Conservation (phyloP, 2,113 vertebrate species). For the Hystrix cristata region DNA sequence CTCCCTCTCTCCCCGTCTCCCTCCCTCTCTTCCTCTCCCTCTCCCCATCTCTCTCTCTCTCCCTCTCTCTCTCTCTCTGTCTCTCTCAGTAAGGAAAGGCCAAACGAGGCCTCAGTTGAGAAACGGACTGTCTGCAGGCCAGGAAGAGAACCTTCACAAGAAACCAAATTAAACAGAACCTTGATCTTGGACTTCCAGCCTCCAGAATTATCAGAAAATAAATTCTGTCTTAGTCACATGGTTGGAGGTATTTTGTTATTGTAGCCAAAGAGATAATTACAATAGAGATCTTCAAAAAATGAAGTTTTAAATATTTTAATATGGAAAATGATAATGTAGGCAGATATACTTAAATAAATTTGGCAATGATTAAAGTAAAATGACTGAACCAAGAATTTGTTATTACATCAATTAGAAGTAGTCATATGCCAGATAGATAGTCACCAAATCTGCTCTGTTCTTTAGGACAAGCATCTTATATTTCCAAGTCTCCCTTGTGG, state of each 20-base stretch:
- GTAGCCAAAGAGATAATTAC: background rate
- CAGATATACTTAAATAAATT: background rate
- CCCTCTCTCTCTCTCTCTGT: no score
- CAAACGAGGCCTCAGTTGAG: background rate
- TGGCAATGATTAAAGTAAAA: background rate
- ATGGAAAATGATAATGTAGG: background rate
- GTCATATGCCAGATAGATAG: background rate
- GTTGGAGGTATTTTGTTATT: background rate
- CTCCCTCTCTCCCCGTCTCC: no score
- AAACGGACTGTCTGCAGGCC: background rate
- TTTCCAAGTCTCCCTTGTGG: background rate
- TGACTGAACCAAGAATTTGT: background rate
- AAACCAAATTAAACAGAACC: background rate
- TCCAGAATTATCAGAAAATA: no score
- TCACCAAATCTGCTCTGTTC: background rate
- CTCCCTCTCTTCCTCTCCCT: no score
- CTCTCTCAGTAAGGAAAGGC: background rate
- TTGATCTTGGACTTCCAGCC: no score
- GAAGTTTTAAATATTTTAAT: background rate
- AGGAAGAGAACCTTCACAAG: background rate
- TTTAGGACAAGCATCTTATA: background rate
- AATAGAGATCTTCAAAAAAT: no score
- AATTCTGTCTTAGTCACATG: background rate
- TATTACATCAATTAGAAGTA: constrained; percentile 8
- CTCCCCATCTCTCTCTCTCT: no score